Base-by-base conservation (phyloP, 2,888 invertebrate genomes). In the Drosophila emarginata region DNA sequence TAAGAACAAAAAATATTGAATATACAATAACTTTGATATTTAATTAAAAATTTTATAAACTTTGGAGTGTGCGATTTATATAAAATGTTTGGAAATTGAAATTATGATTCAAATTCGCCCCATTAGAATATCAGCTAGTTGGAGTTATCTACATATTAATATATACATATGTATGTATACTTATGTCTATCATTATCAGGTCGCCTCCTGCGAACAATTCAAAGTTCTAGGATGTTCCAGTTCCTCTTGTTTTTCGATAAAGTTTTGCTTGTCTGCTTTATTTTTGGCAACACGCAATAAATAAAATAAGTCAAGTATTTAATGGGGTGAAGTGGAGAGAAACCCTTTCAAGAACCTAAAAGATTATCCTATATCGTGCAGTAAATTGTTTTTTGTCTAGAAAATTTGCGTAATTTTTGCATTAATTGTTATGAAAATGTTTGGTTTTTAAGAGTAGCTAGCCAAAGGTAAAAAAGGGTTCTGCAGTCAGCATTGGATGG, bases 231-330 rank as follows among this genome's bases (percentile, higher is more conserved):
- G 18, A 9, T 15, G 4, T 45, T 45, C 15, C 18, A 14, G 53
- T 54, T 54, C 37, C 37, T 28, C n/a, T 37, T 9, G 6, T 5
- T 32, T 6, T 28, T 57, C 40, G 2, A 36, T 53, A 18, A 59
- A 53, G 50, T 52, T 59, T 63, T 56, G 7, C 50, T 53, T 52
- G 63, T 66, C 67, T 71, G 50, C 68, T 56, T 52, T 78, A 78
- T 85, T 84, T 87, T 87, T 82, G 77, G 77, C 79, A 72, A 74
- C 81, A 81, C 81, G 81, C 81, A 81, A 81, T 81, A 87, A 81
- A 81, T 76, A 84, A 78, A 39, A 36, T 26, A 36, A 67, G 56
- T 67, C 53, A 64, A 61, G 60, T 76, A 60, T 57, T 66, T 57
- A 64, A 60, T 70, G 64, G n/a, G 11, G 9, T 4, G 28, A 6